Percentiles rank a stretch among this genome's conserved stretches.
phyloP scores from a whole-genome alignment of 1,140 invertebrate genomes.

The Octopus bimaculoides region DNA sequence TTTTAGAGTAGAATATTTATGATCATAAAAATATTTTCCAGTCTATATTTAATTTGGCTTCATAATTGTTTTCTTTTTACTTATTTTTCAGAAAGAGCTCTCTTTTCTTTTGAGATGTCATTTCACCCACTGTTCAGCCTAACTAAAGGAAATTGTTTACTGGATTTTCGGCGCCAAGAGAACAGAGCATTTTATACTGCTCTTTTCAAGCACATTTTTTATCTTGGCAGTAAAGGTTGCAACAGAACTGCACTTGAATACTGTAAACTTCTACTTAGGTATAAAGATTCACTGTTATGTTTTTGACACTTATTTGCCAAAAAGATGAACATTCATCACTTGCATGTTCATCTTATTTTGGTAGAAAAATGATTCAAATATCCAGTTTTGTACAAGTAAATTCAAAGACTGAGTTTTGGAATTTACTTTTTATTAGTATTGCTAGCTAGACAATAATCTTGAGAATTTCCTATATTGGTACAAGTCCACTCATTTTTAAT shows the following conservation, averaged over 20 bases:
- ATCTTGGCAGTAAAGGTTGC: constrained; percentile 73
- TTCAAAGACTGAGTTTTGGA: no score
- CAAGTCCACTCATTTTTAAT: no score
- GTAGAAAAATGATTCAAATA: no score
- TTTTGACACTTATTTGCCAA: background rate
- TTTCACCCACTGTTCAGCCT: constrained; percentile 81
- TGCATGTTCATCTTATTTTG: no score
- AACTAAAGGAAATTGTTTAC: constrained; percentile 69
- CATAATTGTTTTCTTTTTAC: background rate
- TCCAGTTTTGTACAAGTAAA: no score
- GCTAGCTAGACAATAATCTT: no score
- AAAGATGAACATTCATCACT: no score
- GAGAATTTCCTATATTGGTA: no score
- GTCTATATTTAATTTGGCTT: background rate
- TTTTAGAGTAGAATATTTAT: background rate
- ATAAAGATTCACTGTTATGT: constrained; percentile 12
- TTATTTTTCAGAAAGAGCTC: constrained; percentile 65
- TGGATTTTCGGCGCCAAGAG: constrained; percentile 80
- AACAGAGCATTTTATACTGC: constrained; percentile 83
- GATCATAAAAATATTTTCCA: background rate
- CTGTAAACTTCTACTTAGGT: constrained; percentile 59
- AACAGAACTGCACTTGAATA: constrained; percentile 59
- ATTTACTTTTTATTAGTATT: no score
- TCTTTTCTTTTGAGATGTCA: constrained; percentile 74
- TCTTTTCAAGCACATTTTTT: constrained; percentile 80